Percentiles rank a stretch among this genome's conserved stretches.
Evolutionary conservation across 2,113 vertebrate genomes (phyloP).

Genomic region (Pleuronectes platessa): DNA sequence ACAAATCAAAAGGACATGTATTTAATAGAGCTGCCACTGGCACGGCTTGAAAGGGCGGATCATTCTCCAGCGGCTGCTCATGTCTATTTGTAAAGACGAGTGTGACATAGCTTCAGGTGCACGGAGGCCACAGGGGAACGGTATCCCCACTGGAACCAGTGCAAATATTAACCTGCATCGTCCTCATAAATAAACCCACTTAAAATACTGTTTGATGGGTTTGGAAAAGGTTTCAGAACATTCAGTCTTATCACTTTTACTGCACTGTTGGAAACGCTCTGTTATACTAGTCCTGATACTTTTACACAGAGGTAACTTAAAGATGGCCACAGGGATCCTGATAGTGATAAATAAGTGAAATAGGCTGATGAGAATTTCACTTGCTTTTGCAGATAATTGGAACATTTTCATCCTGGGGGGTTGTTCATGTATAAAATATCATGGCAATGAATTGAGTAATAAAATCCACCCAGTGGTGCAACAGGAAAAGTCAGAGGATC

Average conservation of each 20-base stretch:
- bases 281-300: no score
- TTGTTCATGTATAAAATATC: no score
- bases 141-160: constrained; percentile 20
- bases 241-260: constrained; percentile 26
- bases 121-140: constrained; percentile 65
- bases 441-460: no score
- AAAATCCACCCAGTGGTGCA: no score
- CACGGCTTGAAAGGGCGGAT: constrained; percentile 66
- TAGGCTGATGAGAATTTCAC: no score
- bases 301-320: neutral
- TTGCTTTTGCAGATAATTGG: no score
- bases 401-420: no score
- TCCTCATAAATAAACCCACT: constrained; percentile 38
- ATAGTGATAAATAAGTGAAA: neutral
- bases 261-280: neutral
- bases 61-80: constrained; percentile 62
- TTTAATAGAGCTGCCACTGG: constrained; percentile 67
- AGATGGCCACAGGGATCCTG: neutral
- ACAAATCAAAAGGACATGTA: constrained; percentile 60
- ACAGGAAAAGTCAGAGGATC: no score
- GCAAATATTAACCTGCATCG: constrained; percentile 25
- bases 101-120: constrained; percentile 68
- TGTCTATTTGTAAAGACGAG: constrained; percentile 76
- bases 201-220: constrained; percentile 36
- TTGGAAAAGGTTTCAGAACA: constrained; percentile 26